Evolutionary conservation across 2,113 vertebrate genomes (phyloP).

Genomic region (Silurus glanis): DNA sequence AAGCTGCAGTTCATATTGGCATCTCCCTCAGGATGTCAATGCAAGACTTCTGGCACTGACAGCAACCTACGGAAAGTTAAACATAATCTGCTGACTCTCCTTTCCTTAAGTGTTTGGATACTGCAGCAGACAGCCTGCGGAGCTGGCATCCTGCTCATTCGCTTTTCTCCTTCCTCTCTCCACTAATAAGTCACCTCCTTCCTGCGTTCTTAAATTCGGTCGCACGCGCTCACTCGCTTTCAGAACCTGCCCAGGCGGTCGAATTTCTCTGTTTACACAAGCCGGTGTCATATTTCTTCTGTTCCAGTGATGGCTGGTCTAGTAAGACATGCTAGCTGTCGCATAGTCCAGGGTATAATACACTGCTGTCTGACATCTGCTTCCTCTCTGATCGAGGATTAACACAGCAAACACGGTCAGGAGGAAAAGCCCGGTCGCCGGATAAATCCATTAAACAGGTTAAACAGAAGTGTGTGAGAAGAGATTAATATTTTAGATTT

Average conservation of each 20-base stretch:
- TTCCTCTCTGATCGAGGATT: slow-evolving; percentile 55
- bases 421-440: slow-evolving; percentile 35
- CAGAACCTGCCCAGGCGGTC: slow-evolving; percentile 24
- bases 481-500: slow-evolving; percentile 18
- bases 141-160: slow-evolving; percentile 22
- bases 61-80: slow-evolving; percentile 25
- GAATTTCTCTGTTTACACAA: slow-evolving; percentile 32
- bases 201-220: slow-evolving; percentile 3
- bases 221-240: neutral
- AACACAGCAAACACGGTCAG: slow-evolving; percentile 38
- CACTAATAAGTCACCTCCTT: slow-evolving; percentile 18
- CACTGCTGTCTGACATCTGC: slow-evolving; percentile 50
- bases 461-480: slow-evolving; percentile 10
- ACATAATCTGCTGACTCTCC: slow-evolving; percentile 40
- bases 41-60: slow-evolving; percentile 26
- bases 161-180: slow-evolving; percentile 13
- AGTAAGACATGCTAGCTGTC: slow-evolving; percentile 16
- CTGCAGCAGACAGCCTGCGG: slow-evolving; percentile 29
- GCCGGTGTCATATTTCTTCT: slow-evolving; percentile 43
- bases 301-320: slow-evolving; percentile 44
- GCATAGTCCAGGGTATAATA: slow-evolving; percentile 16
- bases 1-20: slow-evolving; percentile 36
- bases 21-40: slow-evolving; percentile 25
- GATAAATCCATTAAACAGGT: slow-evolving; percentile 38
- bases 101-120: slow-evolving; percentile 41